Evolutionary conservation across 2,113 vertebrate genomes (phyloP), one percentile per base, ranked within the genome.

Genomic region (Malurus cyaneus): DNA sequence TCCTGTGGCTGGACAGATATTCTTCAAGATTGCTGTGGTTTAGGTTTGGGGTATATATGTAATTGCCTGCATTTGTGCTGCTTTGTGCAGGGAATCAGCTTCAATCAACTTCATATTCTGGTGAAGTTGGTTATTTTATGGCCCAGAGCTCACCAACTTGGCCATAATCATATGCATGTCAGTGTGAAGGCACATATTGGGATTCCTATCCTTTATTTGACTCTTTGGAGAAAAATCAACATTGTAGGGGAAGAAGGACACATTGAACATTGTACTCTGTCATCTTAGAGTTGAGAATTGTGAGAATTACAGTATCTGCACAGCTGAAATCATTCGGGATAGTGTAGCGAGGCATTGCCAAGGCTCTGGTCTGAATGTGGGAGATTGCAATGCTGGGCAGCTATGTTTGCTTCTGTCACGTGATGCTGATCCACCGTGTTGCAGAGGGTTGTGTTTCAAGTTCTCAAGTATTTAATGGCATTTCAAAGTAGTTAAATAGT

Each of bases 341-440:
- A 80, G 28, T 0, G 0, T 28, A 59, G 32, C 36, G n/a, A 47
- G 41, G 15, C 59, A 42, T 31, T 80, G 80, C 60, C 50, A 77
- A 66, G 76, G 50, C 47, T 77, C 36, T 50, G 46, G 26, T 80
- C 64, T 60, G 72, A 78, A 42, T 49, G 91, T 94, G 67, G 89
- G 91, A 91, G 89, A 62, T 92, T 59, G 71, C 50, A 93, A 91
- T 80, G 64, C 50, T 83, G 76, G 64, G 67, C 91, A 90, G 67
- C 83, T 83, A n/a, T 86, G 62, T 88, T 79, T 91, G 42, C 77
- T 92, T 64, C 59, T 86, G 62, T 77, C 76, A 86, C 54, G 12
- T 83, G 89, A 56, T 76, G 50, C 62, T 61, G 29, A 76, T 56
- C 53, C 1, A 1, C 29, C 14, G 3, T 74, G 14, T 72, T 72